Evolutionary conservation across 1,140 invertebrate genomes (phyloP).

Genomic region (Cyrtorhinus lividipennis): DNA sequence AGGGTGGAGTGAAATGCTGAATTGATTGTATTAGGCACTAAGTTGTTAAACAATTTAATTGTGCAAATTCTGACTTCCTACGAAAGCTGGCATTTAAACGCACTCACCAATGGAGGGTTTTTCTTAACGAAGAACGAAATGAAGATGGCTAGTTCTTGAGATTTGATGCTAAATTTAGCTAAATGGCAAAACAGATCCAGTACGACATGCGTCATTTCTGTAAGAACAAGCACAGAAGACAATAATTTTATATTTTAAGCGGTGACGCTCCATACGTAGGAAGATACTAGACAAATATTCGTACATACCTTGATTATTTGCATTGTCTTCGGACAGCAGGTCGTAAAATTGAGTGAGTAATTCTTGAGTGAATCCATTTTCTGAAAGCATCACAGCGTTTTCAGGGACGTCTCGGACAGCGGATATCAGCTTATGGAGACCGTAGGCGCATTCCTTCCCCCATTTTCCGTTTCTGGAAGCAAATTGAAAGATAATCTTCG

Average conservation of each 20-base stretch:
- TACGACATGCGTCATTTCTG: constrained; percentile 42
- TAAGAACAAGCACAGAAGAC: too few relatives aligned
- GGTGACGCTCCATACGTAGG: too few relatives aligned
- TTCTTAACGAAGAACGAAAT: constrained; percentile 39
- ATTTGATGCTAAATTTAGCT: constrained; percentile 37
- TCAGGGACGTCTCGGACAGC: constrained; percentile 28
- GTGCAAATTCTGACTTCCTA: too few relatives aligned
- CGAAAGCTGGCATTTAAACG: too few relatives aligned
- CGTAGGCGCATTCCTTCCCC: constrained; percentile 20
- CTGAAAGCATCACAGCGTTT: constrained; percentile 32
- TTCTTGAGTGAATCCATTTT: constrained; percentile 30
- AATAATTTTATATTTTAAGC: too few relatives aligned
- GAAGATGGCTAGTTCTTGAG: constrained; percentile 37
- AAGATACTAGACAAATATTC: too few relatives aligned
- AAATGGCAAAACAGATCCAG: constrained; percentile 41
- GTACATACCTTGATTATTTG: constrained; percentile 4
- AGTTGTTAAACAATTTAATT: too few relatives aligned
- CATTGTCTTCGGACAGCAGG: constrained; percentile 8
- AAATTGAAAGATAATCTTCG: too few relatives aligned
- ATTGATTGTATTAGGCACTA: too few relatives aligned
- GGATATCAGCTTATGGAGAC: constrained; percentile 24
- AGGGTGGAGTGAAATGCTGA: too few relatives aligned
- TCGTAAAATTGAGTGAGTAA: constrained; percentile 30
- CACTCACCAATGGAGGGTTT: constrained; percentile 34
- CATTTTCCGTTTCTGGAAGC: constrained; percentile 9